Evolutionary conservation across 2,797 vertebrate genomes (phyloP), one percentile per base, ranked within the genome.

Genomic region (Pipistrellus pipistrellus): DNA sequence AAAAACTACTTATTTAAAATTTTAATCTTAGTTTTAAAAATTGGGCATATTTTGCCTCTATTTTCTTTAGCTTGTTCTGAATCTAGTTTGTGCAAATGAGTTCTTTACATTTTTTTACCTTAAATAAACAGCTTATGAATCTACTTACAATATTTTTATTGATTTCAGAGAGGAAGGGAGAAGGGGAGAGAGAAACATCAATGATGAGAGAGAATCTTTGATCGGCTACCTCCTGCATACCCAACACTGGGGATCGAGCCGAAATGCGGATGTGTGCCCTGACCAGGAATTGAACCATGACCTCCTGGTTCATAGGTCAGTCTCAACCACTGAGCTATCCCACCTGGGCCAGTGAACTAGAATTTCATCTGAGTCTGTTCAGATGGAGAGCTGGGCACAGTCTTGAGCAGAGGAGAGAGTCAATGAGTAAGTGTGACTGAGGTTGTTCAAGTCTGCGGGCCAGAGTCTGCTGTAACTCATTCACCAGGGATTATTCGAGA

Each of bases 1-100:
- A 35, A 83, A 82, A 71, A 91, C n/a, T 53, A 5, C 51, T 51
- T 76, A 35, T 25, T 78, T 91, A 88, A 82, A 73, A 59, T 46
- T 85, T 91, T 68, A 68, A 32, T 59, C 44, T 38, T 73, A 66
- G 57, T 73, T 78, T 73, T 18, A 68, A 69, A n/a, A 51, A 62
- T 35, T 38, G 68, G 12, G 23, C 18, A 1, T 59, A 20, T 41
- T 76, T 71, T 85, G 14, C 68, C 25, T 80, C 82, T 71, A 6
- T 62, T 6, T 73, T 75, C 27, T 30, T 75, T 30, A 46, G 32
- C 18, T 18, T 41, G 48, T 75, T 69, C 51, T 55, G 0, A 23
- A 25, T 55, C 41, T 94, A n/a, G 30, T n/a, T 41, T 35, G 59
- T 51, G 15, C 12, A 69, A n/a, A 51, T 64, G 38, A 38, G 25